A percentile compares a stretch with the other conserved stretches of the same genome.
Evolutionary conservation across 2,888 invertebrate species (phyloP).

Genomic region (Imbricaverruca yamaguchii): DNA sequence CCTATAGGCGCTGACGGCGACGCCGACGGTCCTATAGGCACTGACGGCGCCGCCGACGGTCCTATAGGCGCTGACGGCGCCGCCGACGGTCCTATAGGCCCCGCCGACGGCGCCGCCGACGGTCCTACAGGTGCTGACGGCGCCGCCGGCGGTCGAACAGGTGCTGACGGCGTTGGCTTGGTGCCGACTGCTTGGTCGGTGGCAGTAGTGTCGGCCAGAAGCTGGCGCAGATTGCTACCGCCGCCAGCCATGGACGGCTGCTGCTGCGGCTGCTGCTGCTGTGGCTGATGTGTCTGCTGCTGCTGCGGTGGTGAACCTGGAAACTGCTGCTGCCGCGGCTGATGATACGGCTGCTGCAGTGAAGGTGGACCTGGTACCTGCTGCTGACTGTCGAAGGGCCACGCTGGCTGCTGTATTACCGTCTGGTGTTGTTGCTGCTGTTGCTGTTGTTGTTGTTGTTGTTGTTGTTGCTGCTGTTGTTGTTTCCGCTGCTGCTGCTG

Average conservation of each 20-base stretch:
- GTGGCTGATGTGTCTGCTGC: slow-evolving; percentile 1
- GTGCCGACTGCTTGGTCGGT: neutral
- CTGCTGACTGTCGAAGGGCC: slow-evolving; percentile 13
- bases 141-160: neutral
- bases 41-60: neutral
- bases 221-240: neutral
- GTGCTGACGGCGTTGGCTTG: neutral
- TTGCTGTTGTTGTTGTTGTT: slow-evolving; percentile 23
- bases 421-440: neutral
- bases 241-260: no score
- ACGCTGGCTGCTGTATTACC: neutral
- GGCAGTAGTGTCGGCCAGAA: neutral
- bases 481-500: slow-evolving; percentile 1
- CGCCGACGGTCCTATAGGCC: neutral
- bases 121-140: no score
- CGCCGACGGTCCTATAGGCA: neutral
- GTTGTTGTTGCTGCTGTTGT: neutral
- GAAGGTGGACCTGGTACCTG: neutral
- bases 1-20: neutral
- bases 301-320: slow-evolving; percentile 11
- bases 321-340: slow-evolving; percentile 9
- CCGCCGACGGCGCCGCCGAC: neutral
- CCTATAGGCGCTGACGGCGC: no score
- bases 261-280: slow-evolving; percentile 1
- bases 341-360: slow-evolving; percentile 20